Evolutionary conservation across 2,113 vertebrate genomes (phyloP).

Genomic region (Saccopteryx bilineata): DNA sequence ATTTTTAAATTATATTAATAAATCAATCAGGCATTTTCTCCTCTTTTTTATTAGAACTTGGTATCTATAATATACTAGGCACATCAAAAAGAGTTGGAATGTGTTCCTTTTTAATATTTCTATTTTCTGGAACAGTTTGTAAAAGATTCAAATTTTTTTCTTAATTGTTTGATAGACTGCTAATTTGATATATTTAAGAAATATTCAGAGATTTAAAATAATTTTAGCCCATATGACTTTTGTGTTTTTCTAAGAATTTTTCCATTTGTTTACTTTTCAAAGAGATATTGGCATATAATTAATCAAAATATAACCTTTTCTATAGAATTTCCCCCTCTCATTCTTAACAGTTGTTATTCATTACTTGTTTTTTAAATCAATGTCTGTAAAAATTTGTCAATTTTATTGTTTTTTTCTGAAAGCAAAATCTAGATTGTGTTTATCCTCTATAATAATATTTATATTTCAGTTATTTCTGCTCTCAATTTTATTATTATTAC

Average conservation of each 20-base stretch:
- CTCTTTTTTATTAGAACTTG: not conserved
- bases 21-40: not conserved
- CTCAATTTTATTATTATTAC: not conserved
- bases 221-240: not conserved
- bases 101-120: constrained; percentile 2
- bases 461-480: not conserved
- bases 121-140: not conserved
- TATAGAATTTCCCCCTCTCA: not conserved
- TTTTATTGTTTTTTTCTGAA: constrained; percentile 41
- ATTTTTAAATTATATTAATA: constrained; percentile 31
- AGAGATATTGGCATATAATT: not conserved
- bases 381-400: not conserved
- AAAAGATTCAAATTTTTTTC: not conserved
- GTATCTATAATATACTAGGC: not conserved
- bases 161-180: not conserved
- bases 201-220: not conserved
- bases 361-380: not conserved
- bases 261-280: not conserved
- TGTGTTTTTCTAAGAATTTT: not conserved
- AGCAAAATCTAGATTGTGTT: not conserved
- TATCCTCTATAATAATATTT: not conserved
- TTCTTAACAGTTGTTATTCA: not conserved
- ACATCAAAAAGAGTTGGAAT: not conserved
- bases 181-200: constrained; percentile 18
- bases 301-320: not conserved